Evolutionary conservation across 2,888 invertebrate genomes (phyloP).

Genomic region (Nebria salina): DNA sequence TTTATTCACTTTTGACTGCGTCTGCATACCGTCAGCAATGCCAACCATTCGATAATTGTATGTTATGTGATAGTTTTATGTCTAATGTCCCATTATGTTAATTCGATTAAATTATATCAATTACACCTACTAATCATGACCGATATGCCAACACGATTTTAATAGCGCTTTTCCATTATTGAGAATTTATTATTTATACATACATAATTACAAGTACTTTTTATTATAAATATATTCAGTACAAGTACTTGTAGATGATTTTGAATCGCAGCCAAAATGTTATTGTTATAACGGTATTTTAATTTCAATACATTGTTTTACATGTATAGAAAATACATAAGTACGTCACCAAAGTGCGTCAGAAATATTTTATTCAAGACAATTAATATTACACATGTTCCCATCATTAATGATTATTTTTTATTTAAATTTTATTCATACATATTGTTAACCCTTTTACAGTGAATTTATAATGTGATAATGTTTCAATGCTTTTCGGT

Average conservation of each 20-base stretch:
- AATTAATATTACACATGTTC: neutral
- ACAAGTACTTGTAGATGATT: neutral
- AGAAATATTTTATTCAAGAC: neutral
- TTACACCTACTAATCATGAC: neutral
- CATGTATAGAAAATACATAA: neutral
- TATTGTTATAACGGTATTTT: neutral
- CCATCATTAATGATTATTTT: too few relatives aligned
- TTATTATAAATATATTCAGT: neutral
- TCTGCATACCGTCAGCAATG: neutral
- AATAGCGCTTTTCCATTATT: neutral
- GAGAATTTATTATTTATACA: neutral
- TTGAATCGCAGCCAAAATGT: neutral
- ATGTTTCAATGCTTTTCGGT: too few relatives aligned
- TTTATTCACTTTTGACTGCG: neutral
- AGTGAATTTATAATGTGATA: too few relatives aligned
- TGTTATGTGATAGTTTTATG: neutral
- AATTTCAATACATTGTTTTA: neutral
- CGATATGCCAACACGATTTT: neutral
- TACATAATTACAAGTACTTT: neutral
- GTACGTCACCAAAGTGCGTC: neutral
- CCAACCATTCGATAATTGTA: neutral
- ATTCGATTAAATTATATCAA: constrained; percentile 1
- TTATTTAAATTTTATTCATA: too few relatives aligned
- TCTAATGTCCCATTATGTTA: neutral
- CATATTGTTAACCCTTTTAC: too few relatives aligned